Evolutionary conservation across 2,113 vertebrate genomes (phyloP).

Genomic region (Cyprinodon variegatus): DNA sequence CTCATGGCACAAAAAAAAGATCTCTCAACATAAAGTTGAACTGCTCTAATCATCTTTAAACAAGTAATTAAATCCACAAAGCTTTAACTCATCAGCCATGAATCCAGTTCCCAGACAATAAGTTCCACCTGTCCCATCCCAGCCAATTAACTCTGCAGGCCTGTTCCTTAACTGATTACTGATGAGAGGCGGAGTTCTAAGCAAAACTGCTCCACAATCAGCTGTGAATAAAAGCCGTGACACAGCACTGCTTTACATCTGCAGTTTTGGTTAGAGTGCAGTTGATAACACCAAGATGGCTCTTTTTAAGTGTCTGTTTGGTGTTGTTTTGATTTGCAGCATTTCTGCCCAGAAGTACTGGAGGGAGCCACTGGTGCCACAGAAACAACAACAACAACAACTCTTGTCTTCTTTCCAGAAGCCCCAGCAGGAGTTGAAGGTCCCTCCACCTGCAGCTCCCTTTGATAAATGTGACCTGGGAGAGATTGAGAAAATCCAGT

Average conservation of each 20-base stretch:
- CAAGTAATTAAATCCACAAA: conserved; percentile 11
- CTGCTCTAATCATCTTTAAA: not conserved
- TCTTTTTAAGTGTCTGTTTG: conserved; percentile 31
- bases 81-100: conserved; percentile 26
- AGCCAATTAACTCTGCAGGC: conserved; percentile 65
- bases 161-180: conserved; percentile 57
- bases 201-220: conserved; percentile 13
- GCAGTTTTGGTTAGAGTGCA: conserved; percentile 16
- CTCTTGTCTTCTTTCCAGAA: not conserved
- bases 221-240: conserved; percentile 46
- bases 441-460: conserved; percentile 11
- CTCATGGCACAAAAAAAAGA: not conserved
- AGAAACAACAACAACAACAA: conserved; percentile 3
- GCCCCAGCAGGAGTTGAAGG: conserved; percentile 1
- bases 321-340: conserved; percentile 29
- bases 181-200: conserved; percentile 45
- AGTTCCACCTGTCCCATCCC: conserved; percentile 61
- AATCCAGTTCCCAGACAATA: conserved; percentile 51
- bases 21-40: not conserved
- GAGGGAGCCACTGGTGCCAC: not conserved
- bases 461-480: conserved; percentile 64
- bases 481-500: conserved; percentile 57
- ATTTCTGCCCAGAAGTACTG: conserved; percentile 37
- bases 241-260: not conserved
- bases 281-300: conserved; percentile 46